Evolutionary conservation across 2,888 invertebrate genomes (phyloP), one percentile per base, ranked within the genome.

Genomic region (Hypena proboscidalis): DNA sequence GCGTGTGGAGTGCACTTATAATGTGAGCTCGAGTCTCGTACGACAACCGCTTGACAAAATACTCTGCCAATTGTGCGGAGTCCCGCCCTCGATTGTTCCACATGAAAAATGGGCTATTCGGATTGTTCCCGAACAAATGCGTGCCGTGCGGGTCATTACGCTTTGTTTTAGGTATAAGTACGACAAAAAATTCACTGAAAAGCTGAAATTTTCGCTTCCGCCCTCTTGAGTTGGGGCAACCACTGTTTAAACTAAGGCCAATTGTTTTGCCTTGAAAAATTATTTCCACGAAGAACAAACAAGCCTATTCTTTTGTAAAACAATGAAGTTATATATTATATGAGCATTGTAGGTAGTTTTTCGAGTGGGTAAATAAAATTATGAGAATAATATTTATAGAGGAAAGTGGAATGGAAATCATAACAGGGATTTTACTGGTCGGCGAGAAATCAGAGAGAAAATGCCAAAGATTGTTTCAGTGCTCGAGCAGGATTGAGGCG

Each of bases 121-220:
- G 83, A 88, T 89, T 90, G 89, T 90, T 90, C 87, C 60, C 68
- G 84, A 88, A 90, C 90, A 90, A 90, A 89, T 85, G 88, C 89
- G 89, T 89, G 76, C 85, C 85, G 85, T 83, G 83, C 83, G 85
- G 89, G 88, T 88, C 89, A 89, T 90, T 90, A 89, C 80, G 88
- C 88, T 85, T 89, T 90, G 90, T 90, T 90, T 89, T 87, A 84
- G 80, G 75, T 79, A 79, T 80, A 85, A 87, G 83, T 80, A 86
- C 80, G 78, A 84, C 80, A 86, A 89, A 89, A 88, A 89, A 85
- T 72, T 77, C 76, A 71, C 74, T 57, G 70, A 80, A 88, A 86
- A 82, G 77, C 80, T 74, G 67, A 82, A 84, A 79, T 82, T 83
- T 81, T 76, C 63, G 78, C 71, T 81, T 85, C 79, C 84, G 74